phyloP scores from a whole-genome alignment of 1,140 invertebrate genomes.

The Drosophila athabasca region DNA sequence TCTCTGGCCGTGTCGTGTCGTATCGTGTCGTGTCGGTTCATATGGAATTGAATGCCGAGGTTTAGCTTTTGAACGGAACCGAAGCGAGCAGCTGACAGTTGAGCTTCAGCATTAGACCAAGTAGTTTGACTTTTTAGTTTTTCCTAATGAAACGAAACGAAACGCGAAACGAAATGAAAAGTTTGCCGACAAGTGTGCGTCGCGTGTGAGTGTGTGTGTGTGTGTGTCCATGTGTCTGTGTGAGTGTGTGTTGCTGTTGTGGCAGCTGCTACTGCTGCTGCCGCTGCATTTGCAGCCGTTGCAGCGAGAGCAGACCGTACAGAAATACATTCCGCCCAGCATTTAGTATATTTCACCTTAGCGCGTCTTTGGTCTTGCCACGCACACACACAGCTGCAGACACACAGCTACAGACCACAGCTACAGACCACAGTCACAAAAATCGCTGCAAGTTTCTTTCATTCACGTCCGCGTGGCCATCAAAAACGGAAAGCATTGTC shows the following conservation, averaged over 20 bases:
- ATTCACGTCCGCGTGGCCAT: slow-evolving; percentile 75
- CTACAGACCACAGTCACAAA: neutral
- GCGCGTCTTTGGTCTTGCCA: slow-evolving; percentile 69
- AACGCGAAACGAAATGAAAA: slow-evolving; percentile 72
- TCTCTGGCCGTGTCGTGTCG: too few relatives aligned
- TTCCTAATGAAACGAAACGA: slow-evolving; percentile 7
- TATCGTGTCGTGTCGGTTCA: neutral
- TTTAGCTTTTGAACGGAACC: slow-evolving; percentile 51
- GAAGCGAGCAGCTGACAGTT: slow-evolving; percentile 77
- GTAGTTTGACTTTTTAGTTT: slow-evolving; percentile 69
- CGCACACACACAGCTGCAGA: slow-evolving; percentile 22
- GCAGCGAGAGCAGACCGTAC: slow-evolving; percentile 18
- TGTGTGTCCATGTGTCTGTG: slow-evolving; percentile 18
- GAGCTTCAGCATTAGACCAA: slow-evolving; percentile 76
- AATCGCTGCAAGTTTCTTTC: slow-evolving; percentile 60
- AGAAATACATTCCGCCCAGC: slow-evolving; percentile 66
- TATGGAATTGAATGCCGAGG: slow-evolving; percentile 6
- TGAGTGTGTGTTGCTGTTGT: slow-evolving; percentile 32
- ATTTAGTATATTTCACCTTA: slow-evolving; percentile 82
- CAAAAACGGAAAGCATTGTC: slow-evolving; percentile 49
- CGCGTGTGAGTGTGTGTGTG: slow-evolving; percentile 9
- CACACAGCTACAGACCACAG: slow-evolving; percentile 1
- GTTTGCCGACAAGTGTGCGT: slow-evolving; percentile 30
- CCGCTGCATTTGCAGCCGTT: slow-evolving; percentile 60
- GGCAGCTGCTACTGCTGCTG: too few relatives aligned